Percentiles rank a stretch among this genome's conserved stretches.
Conservation (phyloP, 2,888 invertebrate genomes). For the Balanococcus diminutus region DNA sequence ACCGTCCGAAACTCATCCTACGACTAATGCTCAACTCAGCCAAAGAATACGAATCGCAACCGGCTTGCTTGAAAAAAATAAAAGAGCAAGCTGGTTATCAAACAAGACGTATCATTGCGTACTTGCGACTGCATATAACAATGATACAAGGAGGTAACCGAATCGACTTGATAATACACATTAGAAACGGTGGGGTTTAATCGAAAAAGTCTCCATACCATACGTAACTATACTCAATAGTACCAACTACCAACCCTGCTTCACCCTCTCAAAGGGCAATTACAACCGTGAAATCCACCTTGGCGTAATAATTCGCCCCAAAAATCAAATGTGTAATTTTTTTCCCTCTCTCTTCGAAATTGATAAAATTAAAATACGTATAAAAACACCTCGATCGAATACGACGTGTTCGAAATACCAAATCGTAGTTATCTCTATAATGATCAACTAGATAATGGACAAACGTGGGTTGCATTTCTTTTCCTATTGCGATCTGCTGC, state of each 20-base stretch:
- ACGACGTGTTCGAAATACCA: background rate
- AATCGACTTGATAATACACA: slow-evolving; percentile 25
- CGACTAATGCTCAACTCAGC: background rate
- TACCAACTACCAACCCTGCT: too few relatives aligned
- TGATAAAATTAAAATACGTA: background rate
- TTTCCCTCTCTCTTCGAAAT: background rate
- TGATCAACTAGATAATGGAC: background rate
- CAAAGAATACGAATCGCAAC: background rate
- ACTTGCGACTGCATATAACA: background rate
- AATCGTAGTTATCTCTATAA: background rate
- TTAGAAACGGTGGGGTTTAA: slow-evolving; percentile 33
- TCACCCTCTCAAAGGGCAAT: background rate
- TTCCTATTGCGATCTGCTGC: background rate
- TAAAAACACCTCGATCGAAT: background rate
- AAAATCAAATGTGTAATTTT: background rate
- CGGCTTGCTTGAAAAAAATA: background rate
- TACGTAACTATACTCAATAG: background rate
- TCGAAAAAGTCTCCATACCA: background rate
- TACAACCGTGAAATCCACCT: background rate
- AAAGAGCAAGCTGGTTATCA: slow-evolving; percentile 26
- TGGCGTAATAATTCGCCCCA: background rate
- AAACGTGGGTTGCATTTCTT: background rate
- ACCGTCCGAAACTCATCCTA: background rate
- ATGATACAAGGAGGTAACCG: slow-evolving; percentile 34
- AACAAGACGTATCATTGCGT: slow-evolving; percentile 30